Conservation (phyloP, 53 echinoderm and acorn worm species). For the Arbacia lixula region DNA sequence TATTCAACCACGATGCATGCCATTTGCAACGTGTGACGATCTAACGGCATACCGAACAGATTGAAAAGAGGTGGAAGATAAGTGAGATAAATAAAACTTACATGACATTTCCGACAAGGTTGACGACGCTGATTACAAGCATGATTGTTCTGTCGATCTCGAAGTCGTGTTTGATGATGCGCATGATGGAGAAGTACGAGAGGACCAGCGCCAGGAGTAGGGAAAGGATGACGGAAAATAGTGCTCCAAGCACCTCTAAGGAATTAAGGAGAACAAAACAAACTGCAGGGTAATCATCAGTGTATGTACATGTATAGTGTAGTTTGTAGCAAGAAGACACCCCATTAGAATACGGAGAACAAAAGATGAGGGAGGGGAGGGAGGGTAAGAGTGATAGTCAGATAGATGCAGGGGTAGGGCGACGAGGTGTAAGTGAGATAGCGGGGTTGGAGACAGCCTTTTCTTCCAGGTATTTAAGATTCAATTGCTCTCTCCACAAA, state of each 20-base stretch:
- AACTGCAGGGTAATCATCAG: too few relatives aligned
- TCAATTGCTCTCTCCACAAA: too few relatives aligned
- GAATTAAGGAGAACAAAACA: too few relatives aligned
- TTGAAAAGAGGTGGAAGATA: neutral
- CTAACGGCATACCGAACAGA: neutral
- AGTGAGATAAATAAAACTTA: slow-evolving; percentile 13
- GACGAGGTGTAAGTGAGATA: neutral
- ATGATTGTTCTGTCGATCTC: slow-evolving; percentile 46
- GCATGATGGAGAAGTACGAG: slow-evolving; percentile 24
- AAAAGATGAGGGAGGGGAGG: neutral
- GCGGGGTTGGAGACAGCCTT: neutral
- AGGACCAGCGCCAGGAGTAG: slow-evolving; percentile 36
- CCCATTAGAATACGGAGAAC: too few relatives aligned
- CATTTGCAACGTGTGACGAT: too few relatives aligned
- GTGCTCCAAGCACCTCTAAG: slow-evolving; percentile 55
- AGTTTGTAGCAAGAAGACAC: too few relatives aligned
- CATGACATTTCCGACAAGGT: slow-evolving; percentile 39
- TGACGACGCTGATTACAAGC: slow-evolving; percentile 48
- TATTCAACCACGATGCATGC: too few relatives aligned
- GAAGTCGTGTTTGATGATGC: slow-evolving; percentile 30
- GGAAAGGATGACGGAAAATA: slow-evolving; percentile 49
- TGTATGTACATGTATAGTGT: too few relatives aligned
- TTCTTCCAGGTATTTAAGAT: too few relatives aligned
- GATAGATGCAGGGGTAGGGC: neutral
- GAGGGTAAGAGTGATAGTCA: neutral